These are phyloP conservation scores for Mormyrus proboscirostris DNA, from an alignment of 2,797 vertebrate species.

Conservation along the genomic window DNA sequence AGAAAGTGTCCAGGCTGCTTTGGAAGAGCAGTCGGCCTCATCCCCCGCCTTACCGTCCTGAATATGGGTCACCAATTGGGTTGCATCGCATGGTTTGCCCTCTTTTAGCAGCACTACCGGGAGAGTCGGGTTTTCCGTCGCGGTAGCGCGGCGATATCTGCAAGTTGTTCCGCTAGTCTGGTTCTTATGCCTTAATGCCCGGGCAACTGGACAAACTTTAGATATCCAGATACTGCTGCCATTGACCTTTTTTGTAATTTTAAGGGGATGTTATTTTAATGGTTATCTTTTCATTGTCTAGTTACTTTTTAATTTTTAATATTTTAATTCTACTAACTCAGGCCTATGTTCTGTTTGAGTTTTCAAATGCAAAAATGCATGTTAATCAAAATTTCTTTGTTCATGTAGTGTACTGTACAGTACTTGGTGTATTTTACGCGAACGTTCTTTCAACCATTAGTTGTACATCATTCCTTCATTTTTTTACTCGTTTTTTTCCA, in stretches of 20 bases:
- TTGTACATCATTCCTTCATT: not conserved
- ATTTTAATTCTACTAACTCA: not conserved
- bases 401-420: not conserved
- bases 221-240: not conserved
- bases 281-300: not conserved
- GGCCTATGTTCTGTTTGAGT: not conserved
- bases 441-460: not conserved
- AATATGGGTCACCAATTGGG: constrained; percentile 11
- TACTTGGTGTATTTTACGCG: not conserved
- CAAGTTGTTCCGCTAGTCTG: not conserved
- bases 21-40: not conserved
- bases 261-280: not conserved
- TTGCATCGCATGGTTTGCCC: constrained; percentile 2
- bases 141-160: not conserved
- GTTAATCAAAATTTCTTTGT: not conserved
- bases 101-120: not conserved
- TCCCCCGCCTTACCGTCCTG: not conserved
- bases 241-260: not conserved
- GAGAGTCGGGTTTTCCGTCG: not conserved
- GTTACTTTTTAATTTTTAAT: not conserved
- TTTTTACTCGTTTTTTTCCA: not conserved
- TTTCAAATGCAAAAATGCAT: not conserved
- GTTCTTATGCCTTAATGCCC: not conserved
- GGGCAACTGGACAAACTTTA: not conserved
- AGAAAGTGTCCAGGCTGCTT: not conserved